These are phyloP conservation scores for Propithecus perrieri DNA, from an alignment of 2,797 vertebrate species.

Conservation along the genomic window DNA sequence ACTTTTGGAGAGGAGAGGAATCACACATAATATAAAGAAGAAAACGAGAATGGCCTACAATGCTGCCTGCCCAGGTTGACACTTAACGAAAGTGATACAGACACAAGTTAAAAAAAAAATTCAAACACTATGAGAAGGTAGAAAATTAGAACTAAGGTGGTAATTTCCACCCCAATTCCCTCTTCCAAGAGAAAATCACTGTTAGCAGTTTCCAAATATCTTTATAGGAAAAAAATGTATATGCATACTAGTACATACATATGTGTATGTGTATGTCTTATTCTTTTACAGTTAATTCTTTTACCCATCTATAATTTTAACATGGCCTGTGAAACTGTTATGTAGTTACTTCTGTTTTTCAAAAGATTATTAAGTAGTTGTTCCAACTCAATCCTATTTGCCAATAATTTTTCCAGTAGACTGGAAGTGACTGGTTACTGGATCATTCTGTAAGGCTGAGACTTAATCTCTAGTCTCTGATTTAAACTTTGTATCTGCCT, in stretches of 20 bases:
- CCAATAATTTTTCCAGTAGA: not conserved
- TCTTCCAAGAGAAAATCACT: not conserved
- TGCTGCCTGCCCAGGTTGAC: not conserved
- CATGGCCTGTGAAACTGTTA: not conserved
- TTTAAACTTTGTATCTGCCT: not conserved
- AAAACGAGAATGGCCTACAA: not conserved
- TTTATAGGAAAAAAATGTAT: not conserved
- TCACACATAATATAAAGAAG: not conserved
- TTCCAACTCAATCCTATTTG: not conserved
- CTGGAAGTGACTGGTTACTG: not conserved
- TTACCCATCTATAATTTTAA: not conserved
- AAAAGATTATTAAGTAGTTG: not conserved
- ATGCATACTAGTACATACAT: not conserved
- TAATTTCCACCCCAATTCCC: not conserved
- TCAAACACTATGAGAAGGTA: not conserved
- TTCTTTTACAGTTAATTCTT: not conserved
- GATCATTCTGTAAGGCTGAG: not conserved
- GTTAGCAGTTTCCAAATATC: conserved; percentile 12
- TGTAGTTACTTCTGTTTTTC: not conserved
- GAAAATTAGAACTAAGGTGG: not conserved
- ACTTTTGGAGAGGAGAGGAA: not conserved
- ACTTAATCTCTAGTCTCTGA: not conserved
- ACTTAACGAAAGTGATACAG: not conserved
- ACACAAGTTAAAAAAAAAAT: not conserved
- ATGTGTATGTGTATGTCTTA: not conserved